Conservation (phyloP, 2,113 vertebrate species). For the Zosterops borbonicus region DNA sequence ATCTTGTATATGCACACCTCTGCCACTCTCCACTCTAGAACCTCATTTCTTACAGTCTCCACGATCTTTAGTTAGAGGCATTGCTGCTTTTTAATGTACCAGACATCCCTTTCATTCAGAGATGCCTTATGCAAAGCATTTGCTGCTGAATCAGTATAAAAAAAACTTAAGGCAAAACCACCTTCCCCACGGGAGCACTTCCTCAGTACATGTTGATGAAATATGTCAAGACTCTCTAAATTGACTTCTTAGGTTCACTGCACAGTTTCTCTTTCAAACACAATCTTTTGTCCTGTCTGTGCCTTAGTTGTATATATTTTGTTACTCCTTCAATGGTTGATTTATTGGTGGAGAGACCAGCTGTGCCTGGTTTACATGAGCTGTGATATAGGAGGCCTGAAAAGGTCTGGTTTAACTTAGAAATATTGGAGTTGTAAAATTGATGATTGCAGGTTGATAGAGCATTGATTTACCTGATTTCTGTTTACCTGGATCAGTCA, state of each 20-base stretch:
- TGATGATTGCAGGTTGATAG: background rate
- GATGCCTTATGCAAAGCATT: constrained; percentile 5
- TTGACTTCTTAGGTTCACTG: constrained; percentile 45
- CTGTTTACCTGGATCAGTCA: background rate
- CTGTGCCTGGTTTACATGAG: constrained; percentile 37
- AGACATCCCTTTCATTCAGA: background rate
- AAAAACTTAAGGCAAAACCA: constrained; percentile 12
- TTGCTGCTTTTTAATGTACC: background rate
- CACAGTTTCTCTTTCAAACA: background rate
- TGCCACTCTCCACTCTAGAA: background rate
- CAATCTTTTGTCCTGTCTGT: constrained; percentile 5
- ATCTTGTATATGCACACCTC: background rate
- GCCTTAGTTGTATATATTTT: constrained; percentile 13
- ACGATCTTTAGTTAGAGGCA: background rate
- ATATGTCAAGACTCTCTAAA: constrained; percentile 46
- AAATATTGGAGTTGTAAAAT: background rate
- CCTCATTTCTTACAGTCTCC: background rate
- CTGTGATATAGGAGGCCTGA: background rate
- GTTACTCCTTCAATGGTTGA: constrained; percentile 2
- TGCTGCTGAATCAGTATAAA: background rate
- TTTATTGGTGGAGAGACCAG: constrained; percentile 26
- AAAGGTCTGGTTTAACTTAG: constrained; percentile 34
- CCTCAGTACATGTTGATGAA: constrained; percentile 19
- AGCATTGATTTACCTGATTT: background rate
- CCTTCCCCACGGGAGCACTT: constrained; percentile 2